These are phyloP conservation scores for Hirtodrosophila trivittata DNA, from an alignment of 2,888 invertebrate genomes.

Conservation along the genomic window DNA sequence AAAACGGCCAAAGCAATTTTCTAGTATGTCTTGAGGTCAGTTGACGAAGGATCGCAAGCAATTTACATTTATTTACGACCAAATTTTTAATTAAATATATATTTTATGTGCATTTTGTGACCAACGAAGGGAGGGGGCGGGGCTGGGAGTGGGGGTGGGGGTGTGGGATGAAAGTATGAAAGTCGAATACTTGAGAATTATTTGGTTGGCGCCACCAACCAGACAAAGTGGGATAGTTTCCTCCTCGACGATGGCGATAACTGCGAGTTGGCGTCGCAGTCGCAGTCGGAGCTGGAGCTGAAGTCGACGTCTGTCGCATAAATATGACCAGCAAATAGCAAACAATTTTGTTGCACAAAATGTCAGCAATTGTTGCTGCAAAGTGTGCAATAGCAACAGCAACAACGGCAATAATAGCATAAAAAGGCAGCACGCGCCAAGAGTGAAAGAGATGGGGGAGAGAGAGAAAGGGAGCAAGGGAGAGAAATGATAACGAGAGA, in stretches of 20 bases:
- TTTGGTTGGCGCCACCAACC: neutral
- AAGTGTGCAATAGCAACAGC: slow-evolving; percentile 51
- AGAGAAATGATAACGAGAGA: too few relatives aligned
- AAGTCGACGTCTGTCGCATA: slow-evolving; percentile 18
- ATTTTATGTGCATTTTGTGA: too few relatives aligned
- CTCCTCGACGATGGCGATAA: slow-evolving; percentile 35
- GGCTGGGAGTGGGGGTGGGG: too few relatives aligned
- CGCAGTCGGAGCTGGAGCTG: slow-evolving; percentile 6
- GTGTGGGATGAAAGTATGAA: too few relatives aligned
- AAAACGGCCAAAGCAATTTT: slow-evolving; percentile 32
- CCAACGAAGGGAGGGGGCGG: neutral
- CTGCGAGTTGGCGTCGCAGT: too few relatives aligned
- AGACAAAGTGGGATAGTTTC: slow-evolving; percentile 11
- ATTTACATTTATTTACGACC: slow-evolving; percentile 40
- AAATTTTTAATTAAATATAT: slow-evolving; percentile 55
- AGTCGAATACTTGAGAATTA: too few relatives aligned
- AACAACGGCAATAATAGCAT: slow-evolving; percentile 5
- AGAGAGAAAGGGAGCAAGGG: slow-evolving; percentile 4
- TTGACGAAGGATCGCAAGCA: slow-evolving; percentile 21
- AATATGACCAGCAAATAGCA: slow-evolving; percentile 47
- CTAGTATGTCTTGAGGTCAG: slow-evolving; percentile 33
- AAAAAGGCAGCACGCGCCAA: slow-evolving; percentile 32
- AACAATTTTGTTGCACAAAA: slow-evolving; percentile 52
- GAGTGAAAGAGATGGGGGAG: slow-evolving; percentile 16
- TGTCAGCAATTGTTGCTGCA: slow-evolving; percentile 48